Conservation (phyloP, 2,113 vertebrate species). For the Sitta europaea region DNA sequence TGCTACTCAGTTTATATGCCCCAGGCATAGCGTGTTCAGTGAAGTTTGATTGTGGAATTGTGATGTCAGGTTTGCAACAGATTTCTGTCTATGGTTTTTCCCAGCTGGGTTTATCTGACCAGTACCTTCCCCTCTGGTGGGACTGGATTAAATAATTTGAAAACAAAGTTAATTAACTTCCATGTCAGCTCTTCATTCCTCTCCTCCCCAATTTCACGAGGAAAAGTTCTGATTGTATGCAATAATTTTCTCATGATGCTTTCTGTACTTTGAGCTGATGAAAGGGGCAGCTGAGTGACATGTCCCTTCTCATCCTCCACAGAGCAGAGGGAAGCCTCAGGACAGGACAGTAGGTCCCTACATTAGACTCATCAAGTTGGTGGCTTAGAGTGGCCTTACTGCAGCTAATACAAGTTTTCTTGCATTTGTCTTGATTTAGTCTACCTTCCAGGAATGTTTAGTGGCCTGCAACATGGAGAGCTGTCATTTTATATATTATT, state of each 20-base stretch:
- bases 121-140: background rate
- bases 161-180: background rate
- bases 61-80: background rate
- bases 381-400: background rate
- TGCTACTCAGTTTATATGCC: background rate
- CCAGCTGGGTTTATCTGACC: background rate
- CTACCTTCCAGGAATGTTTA: background rate
- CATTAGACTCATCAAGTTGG: background rate
- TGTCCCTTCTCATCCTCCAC: background rate
- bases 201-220: background rate
- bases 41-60: background rate
- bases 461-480: background rate
- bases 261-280: background rate
- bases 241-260: background rate
- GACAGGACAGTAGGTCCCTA: background rate
- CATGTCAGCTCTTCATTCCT: background rate
- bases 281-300: background rate
- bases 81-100: background rate
- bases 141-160: background rate
- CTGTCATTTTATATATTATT: background rate
- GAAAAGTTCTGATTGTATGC: background rate
- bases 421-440: background rate
- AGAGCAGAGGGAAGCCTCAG: background rate
- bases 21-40: background rate
- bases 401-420: background rate